phyloP scores from a whole-genome alignment of 2,888 invertebrate genomes.

The Dryomyza anilis region DNA sequence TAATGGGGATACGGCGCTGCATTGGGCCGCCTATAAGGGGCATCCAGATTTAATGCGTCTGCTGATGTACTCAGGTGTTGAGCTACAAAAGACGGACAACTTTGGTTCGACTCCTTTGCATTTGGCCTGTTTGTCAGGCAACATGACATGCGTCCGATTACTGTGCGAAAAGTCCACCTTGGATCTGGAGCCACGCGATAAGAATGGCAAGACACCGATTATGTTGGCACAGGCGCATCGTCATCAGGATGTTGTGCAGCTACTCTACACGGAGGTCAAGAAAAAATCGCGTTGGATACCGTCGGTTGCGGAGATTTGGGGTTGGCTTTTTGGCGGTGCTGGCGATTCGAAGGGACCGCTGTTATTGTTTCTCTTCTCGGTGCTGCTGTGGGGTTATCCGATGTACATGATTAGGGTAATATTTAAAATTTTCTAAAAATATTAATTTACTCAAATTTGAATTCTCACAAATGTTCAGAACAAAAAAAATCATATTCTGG shows the following conservation, averaged over 20 bases:
- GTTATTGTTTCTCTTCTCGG: slow-evolving; percentile 82
- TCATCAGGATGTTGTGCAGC: slow-evolving; percentile 81
- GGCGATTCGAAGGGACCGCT: slow-evolving; percentile 90
- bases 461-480: not conserved
- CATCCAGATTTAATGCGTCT: slow-evolving; percentile 86
- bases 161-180: slow-evolving; percentile 91
- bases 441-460: not conserved
- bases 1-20: slow-evolving; percentile 90
- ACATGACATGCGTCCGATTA: slow-evolving; percentile 82
- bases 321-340: slow-evolving; percentile 85
- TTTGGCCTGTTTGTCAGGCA: slow-evolving; percentile 86
- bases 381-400: slow-evolving; percentile 89
- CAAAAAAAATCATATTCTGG: no score
- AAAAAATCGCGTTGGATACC: slow-evolving; percentile 85
- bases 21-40: slow-evolving; percentile 92
- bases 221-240: slow-evolving; percentile 88
- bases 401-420: slow-evolving; percentile 86
- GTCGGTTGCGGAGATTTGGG: slow-evolving; percentile 86
- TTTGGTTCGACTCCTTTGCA: slow-evolving; percentile 92
- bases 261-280: slow-evolving; percentile 81
- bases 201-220: slow-evolving; percentile 89
- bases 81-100: slow-evolving; percentile 86
- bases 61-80: slow-evolving; percentile 88
- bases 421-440: not conserved
- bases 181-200: slow-evolving; percentile 84